These are phyloP conservation scores for Caenorhabditis sulstoni DNA, from an alignment of 2,888 invertebrate genomes.

Conservation along the genomic window DNA sequence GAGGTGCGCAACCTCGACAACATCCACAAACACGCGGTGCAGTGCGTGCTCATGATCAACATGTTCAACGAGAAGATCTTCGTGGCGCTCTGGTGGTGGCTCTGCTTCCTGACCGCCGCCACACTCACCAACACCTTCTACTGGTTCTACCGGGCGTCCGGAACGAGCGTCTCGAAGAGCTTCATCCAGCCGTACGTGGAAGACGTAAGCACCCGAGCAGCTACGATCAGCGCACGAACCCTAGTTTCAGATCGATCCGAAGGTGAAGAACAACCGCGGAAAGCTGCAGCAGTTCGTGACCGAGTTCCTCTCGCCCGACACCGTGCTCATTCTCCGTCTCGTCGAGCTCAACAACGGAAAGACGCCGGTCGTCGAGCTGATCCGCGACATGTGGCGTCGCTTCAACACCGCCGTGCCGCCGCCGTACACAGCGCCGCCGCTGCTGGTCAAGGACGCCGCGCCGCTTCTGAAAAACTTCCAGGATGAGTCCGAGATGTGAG, in stretches of 20 bases:
- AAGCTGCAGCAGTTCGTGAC: slow-evolving; percentile 66
- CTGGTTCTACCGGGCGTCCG: slow-evolving; percentile 70
- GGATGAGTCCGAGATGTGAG: slow-evolving; percentile 58
- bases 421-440: slow-evolving; percentile 59
- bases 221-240: neutral
- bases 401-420: slow-evolving; percentile 58
- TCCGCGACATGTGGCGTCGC: slow-evolving; percentile 54
- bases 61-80: slow-evolving; percentile 79
- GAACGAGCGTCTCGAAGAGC: slow-evolving; percentile 48
- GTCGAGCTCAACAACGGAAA: slow-evolving; percentile 61
- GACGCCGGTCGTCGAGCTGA: slow-evolving; percentile 54
- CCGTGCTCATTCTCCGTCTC: slow-evolving; percentile 76
- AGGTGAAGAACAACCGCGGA: slow-evolving; percentile 59
- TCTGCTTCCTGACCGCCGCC: slow-evolving; percentile 70
- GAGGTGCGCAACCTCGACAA: slow-evolving; percentile 79
- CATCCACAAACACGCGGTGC: slow-evolving; percentile 79
- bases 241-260: slow-evolving; percentile 56
- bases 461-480: slow-evolving; percentile 59
- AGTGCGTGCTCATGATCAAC: slow-evolving; percentile 80
- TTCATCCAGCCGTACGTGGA: slow-evolving; percentile 70
- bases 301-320: slow-evolving; percentile 75
- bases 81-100: slow-evolving; percentile 80
- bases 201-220: slow-evolving; percentile 57
- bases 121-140: slow-evolving; percentile 64
- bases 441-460: slow-evolving; percentile 55